Evolutionary conservation across 2,888 invertebrate genomes (phyloP), one percentile per base, ranked within the genome.

Genomic region (Trachelus troglodyta): DNA sequence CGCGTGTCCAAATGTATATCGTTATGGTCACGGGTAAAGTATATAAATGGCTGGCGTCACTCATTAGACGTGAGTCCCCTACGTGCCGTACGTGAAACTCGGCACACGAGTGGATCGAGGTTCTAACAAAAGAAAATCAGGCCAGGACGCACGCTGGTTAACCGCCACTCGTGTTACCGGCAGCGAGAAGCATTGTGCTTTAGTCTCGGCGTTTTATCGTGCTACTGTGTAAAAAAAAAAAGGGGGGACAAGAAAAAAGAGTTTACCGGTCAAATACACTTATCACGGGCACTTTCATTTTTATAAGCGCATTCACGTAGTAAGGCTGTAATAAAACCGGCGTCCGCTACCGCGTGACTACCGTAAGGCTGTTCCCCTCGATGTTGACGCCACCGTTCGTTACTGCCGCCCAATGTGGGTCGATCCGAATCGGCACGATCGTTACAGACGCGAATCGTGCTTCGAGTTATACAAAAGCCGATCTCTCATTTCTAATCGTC

Each of bases 241-340:
- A 1, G 4, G 11, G 3, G 33, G 33, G 3, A 3, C 33, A 33
- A 12, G 12, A 34, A 34, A 34, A 34, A 35, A 4, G 12, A 37
- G 37, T 15, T 1, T 12, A 31, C 33, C 71, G 71, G 33, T 71
- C 71, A 71, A 71, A 71, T 34, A 71, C 71, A 71, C 71, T 31
- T 31, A 71, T 34, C 71, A 12, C 71, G 71, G 31, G 71, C 71
- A 71, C 71, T 71, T 71, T 71, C 71, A 71, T 31, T 71, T 71
- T 71, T 33, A 71, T 30, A 71, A 71, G 71, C 31, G 71, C 71
- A 31, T 31, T 71, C 71, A 1, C 71, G 71, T 23, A 9, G 12
- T 34, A 71, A 71, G 12, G 12, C 30, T 34, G 1, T 1, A 37
- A 37, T 15, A 37, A 12, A 1, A 12, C 37, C 12, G 37, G 12